Base-by-base conservation (phyloP, 64 coral and sea anemone species). In the Astreopora myriophthalma region DNA sequence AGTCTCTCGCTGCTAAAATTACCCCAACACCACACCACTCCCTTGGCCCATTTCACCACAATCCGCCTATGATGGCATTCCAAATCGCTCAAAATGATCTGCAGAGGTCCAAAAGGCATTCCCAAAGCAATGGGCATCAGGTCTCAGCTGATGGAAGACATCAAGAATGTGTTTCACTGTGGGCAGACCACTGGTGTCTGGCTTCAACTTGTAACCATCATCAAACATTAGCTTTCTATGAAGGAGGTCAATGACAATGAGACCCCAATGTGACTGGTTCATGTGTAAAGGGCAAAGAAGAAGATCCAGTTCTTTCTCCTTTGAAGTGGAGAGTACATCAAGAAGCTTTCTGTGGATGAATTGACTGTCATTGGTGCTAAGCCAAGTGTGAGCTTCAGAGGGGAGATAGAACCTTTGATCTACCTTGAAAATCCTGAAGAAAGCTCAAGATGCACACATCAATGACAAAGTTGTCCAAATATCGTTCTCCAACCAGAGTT, bases 381-480 rank as follows among this genome's bases (percentile, higher is more conserved):
- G 5, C 77, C 87, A 89, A 29, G 89, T 60, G 22, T 79, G 68
- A n/a, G 77, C 44, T 51, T 91, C 89, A 79, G 89, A 73, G 24
- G 89, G 89, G 19, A 91, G 36, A 69, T 72, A 82, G n/a, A 42
- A 64, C 26, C 75, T 62, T 71, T 70, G 64, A 26, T 3, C 25
- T 19, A 30, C 39, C 67, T 70, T 70, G 67, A 74, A 66, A 38
- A 85, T 71, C 48, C 65, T 92, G 89, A 31, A 40, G 44, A 52
- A 71, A 85, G 17, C 34, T 30, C 42, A 73, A 62, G 60, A 74
- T 92, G 27, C 28, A 36, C 31, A 71, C 49, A 72, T 92, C 79
- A 73, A 85, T 92, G 13, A 92, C 19, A 20, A 92, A 92, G 75
- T 85, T 92, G 64, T 92, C 79, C 13, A 75, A 20, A 64, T 92